Percentiles rank a stretch among this genome's conserved stretches.
These are phyloP conservation scores for Salticus scenicus DNA, from an alignment of 2,888 invertebrate genomes.

Conservation along the genomic window DNA sequence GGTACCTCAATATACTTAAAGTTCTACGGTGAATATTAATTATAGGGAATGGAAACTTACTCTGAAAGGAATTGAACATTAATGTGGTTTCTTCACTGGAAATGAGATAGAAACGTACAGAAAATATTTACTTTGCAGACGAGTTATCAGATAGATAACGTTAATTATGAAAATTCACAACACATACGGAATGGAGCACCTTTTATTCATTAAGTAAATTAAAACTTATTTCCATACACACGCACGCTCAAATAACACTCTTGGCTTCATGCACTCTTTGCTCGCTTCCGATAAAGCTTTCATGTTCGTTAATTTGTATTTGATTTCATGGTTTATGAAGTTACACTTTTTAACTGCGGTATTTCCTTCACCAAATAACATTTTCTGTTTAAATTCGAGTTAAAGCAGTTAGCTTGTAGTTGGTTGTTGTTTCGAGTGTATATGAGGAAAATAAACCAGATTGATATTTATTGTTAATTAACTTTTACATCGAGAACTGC, in stretches of 20 bases:
- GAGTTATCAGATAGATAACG: conserved; percentile 1
- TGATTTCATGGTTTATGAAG: background rate
- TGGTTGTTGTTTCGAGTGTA: no score
- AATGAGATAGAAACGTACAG: background rate
- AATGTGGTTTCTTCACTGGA: background rate
- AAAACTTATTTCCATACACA: background rate
- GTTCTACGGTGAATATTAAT: conserved; percentile 1
- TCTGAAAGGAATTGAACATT: background rate
- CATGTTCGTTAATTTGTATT: background rate
- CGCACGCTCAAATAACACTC: background rate
- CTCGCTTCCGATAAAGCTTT: background rate
- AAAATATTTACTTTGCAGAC: background rate
- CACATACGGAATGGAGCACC: background rate
- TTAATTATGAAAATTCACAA: conserved; percentile 3
- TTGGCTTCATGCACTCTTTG: background rate
- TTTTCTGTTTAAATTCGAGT: background rate
- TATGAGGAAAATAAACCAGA: no score
- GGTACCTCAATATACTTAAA: background rate
- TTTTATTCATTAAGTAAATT: conserved; percentile 5
- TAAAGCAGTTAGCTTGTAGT: background rate
- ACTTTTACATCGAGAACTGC: no score
- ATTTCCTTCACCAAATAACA: background rate
- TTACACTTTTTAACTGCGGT: background rate
- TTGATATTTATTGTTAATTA: no score
- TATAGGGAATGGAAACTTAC: background rate